Evolutionary conservation across 2,888 invertebrate species (phyloP), one percentile per base, ranked within the genome.

Genomic region (Mystacides longicornis): DNA sequence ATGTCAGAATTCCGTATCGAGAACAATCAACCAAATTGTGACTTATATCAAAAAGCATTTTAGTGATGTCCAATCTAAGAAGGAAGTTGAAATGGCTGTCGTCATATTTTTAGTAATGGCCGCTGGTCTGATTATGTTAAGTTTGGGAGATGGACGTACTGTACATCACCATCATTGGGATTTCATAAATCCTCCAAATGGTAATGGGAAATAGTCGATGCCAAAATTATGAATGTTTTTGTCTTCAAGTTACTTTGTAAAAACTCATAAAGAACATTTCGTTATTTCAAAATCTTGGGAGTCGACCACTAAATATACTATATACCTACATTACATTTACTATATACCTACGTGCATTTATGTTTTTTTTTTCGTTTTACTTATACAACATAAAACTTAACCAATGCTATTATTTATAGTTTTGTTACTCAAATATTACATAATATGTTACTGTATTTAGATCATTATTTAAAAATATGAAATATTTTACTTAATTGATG

Each of bases 151-250:
- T 61, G 82, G 83, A 59, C 81, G 85, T 54, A 83, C 85, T 50
- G 81, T 88, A 62, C 89, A 91, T 68, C 83, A 87, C 64, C 87
- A 89, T 68, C 90, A 90, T 64, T 91, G 91, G 91, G 91, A 91
- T 69, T 91, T 86, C 69, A 88, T 90, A 65, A 90, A 90, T 73
- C 90, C 90, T 11, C 90, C 90, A 7, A 83, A 82, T n/a, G n/a
- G n/a, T 59, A 80, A 75, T 37, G 77, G 79, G 50, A 71, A 71
- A 54, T 74, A 43, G 43, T 31, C n/a, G n/a, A n/a, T n/a, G n/a
- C n/a, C n/a, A n/a, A n/a, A n/a, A n/a, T n/a, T n/a, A n/a, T n/a
- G n/a, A n/a, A n/a, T n/a, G n/a, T n/a, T n/a, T n/a, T n/a, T 21
- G 31, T 31, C 31, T 9, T 31, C 14, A 31, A 7, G 31, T 31